Conservation (phyloP, 2,888 invertebrate species). For the Cataglyphis albicans region DNA sequence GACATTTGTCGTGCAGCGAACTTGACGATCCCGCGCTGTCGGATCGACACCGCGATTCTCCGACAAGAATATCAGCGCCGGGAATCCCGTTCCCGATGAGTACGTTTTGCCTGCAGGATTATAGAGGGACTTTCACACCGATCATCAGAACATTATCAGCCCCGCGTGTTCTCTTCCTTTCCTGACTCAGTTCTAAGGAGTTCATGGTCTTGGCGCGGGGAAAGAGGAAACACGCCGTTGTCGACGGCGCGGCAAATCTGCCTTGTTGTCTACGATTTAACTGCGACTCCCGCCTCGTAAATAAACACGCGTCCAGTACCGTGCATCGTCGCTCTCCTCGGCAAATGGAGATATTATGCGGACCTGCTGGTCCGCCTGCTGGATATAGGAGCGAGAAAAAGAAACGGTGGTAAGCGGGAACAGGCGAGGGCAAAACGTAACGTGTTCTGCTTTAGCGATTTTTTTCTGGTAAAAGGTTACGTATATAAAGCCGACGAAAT, state of each 20-base stretch:
- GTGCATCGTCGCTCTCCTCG: slow-evolving; percentile 47
- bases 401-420: not conserved
- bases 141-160: slow-evolving; percentile 30
- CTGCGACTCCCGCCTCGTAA: slow-evolving; percentile 56
- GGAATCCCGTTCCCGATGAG: slow-evolving; percentile 34
- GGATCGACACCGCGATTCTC: slow-evolving; percentile 43
- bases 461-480: slow-evolving; percentile 36
- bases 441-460: slow-evolving; percentile 36
- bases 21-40: slow-evolving; percentile 29
- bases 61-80: slow-evolving; percentile 22
- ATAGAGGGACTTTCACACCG: slow-evolving; percentile 32
- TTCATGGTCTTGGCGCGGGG: slow-evolving; percentile 4
- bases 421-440: not conserved
- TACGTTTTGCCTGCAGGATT: not conserved
- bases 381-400: slow-evolving; percentile 38
- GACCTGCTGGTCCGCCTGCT: slow-evolving; percentile 48
- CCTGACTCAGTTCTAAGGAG: not conserved
- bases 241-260: slow-evolving; percentile 44
- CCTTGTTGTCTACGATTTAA: slow-evolving; percentile 52
- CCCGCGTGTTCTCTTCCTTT: slow-evolving; percentile 29
- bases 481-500: slow-evolving; percentile 61
- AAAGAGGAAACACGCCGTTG: slow-evolving; percentile 20
- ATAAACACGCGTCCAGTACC: slow-evolving; percentile 45
- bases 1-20: slow-evolving; percentile 68
- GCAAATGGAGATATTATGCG: slow-evolving; percentile 66